Percentiles rank a stretch among this genome's conserved stretches.
Conservation (phyloP, 2,113 vertebrate genomes). For the Dicaeum eximium region DNA sequence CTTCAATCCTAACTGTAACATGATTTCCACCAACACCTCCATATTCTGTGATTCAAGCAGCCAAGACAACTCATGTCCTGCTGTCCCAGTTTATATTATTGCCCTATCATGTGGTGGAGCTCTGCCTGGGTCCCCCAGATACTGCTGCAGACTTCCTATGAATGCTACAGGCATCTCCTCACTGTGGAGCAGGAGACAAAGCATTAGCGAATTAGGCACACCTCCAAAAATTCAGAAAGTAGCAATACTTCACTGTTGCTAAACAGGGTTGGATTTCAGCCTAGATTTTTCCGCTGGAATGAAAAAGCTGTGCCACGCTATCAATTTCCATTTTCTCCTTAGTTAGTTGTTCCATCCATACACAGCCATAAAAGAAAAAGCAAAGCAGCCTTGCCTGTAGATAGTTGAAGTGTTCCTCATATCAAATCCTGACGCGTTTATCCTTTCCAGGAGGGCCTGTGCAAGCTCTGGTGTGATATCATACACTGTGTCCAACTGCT, state of each 20-base stretch:
- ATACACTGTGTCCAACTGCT: conserved; percentile 79
- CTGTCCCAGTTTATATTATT: not conserved
- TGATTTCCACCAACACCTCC: not conserved
- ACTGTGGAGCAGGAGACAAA: not conserved
- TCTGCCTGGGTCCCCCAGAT: not conserved
- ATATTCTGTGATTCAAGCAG: not conserved
- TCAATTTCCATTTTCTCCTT: not conserved
- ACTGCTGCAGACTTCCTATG: not conserved
- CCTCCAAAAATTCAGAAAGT: not conserved
- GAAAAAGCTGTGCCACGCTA: not conserved
- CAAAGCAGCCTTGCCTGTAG: conserved; percentile 70
- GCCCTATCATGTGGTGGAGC: not conserved
- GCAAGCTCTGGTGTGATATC: conserved; percentile 75
- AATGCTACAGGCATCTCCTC: not conserved
- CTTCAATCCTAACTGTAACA: not conserved
- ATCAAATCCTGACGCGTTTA: conserved; percentile 74
- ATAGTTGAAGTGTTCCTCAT: conserved; percentile 76
- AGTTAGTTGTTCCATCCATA: not conserved
- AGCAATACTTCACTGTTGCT: not conserved
- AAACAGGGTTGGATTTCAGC: conserved; percentile 10
- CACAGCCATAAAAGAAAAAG: not conserved
- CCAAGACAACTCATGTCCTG: not conserved
- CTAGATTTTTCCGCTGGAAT: not conserved
- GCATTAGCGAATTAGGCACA: not conserved
- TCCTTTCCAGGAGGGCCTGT: conserved; percentile 74